A percentile compares a stretch with the other conserved stretches of the same genome.
Conservation (phyloP, 2,888 invertebrate genomes). For the Epinotia bilunana region DNA sequence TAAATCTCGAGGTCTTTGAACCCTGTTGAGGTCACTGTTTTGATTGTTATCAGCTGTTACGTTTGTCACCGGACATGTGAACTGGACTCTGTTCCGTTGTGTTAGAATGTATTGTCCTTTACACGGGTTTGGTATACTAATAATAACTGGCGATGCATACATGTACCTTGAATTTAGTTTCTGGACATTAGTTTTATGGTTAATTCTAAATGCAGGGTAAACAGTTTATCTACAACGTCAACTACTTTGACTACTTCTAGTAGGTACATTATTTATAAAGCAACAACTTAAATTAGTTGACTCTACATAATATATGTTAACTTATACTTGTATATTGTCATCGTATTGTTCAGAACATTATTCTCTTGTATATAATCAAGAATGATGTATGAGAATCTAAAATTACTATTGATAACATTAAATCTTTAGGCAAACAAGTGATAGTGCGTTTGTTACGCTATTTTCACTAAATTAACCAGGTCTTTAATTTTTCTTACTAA, state of each 20-base stretch:
- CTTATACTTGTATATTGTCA: neutral
- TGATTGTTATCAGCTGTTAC: conserved; percentile 57
- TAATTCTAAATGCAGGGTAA: neutral
- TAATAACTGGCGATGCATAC: neutral
- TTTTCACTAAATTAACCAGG: neutral
- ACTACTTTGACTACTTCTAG: neutral
- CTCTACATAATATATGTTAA: neutral
- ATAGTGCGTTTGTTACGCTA: conserved; percentile 25
- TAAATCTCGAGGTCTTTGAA: conserved; percentile 59
- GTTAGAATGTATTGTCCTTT: neutral
- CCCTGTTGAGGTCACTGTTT: conserved; percentile 56
- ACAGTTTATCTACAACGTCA: no score
- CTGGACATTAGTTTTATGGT: neutral
- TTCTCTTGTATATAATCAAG: conserved; percentile 8
- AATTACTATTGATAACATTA: conserved; percentile 10
- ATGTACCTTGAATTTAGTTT: neutral
- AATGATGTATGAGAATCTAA: neutral
- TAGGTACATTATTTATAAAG: neutral
- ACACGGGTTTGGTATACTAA: neutral
- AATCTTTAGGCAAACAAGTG: conserved; percentile 27
- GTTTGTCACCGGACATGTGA: conserved; percentile 34
- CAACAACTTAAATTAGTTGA: neutral
- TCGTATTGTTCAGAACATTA: neutral
- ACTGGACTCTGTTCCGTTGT: neutral
- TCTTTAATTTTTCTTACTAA: neutral